Evolutionary conservation across 2,888 invertebrate species (phyloP).

Genomic region (Dynastes tityus): DNA sequence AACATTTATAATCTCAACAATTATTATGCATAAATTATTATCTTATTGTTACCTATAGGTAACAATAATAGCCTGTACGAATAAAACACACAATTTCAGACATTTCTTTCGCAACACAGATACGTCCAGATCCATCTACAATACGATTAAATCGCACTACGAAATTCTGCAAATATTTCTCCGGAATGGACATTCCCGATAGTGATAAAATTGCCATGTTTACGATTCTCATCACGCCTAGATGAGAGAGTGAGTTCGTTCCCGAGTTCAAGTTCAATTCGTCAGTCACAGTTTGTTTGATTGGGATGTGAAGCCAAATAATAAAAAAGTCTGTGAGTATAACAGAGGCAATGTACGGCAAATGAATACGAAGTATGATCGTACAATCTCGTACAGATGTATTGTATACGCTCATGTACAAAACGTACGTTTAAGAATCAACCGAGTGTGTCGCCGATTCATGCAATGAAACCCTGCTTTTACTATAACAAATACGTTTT

Average conservation of each 20-base stretch:
- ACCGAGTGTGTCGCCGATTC: not conserved
- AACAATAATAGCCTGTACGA: too few relatives aligned
- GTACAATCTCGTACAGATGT: not conserved
- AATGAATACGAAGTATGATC: not conserved
- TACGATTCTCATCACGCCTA: slow-evolving; percentile 26
- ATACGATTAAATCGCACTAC: not conserved
- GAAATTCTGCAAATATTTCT: slow-evolving; percentile 6
- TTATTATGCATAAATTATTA: too few relatives aligned
- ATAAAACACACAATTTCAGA: too few relatives aligned
- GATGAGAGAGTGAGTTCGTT: slow-evolving; percentile 19
- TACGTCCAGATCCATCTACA: too few relatives aligned
- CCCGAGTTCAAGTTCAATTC: slow-evolving; percentile 44
- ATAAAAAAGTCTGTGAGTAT: not conserved
- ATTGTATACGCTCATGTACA: not conserved
- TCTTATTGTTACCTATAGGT: too few relatives aligned
- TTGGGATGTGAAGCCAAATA: slow-evolving; percentile 16
- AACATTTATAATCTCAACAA: too few relatives aligned
- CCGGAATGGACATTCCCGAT: not conserved
- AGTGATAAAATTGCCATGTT: slow-evolving; percentile 12
- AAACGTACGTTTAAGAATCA: slow-evolving; percentile 1
- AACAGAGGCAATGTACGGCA: not conserved
- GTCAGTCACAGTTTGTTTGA: slow-evolving; percentile 19
- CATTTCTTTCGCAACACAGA: too few relatives aligned
- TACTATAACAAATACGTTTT: not conserved
- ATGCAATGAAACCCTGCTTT: not conserved